Base-by-base conservation (phyloP, 1,140 invertebrate genomes). In the Cotesia typhae region DNA sequence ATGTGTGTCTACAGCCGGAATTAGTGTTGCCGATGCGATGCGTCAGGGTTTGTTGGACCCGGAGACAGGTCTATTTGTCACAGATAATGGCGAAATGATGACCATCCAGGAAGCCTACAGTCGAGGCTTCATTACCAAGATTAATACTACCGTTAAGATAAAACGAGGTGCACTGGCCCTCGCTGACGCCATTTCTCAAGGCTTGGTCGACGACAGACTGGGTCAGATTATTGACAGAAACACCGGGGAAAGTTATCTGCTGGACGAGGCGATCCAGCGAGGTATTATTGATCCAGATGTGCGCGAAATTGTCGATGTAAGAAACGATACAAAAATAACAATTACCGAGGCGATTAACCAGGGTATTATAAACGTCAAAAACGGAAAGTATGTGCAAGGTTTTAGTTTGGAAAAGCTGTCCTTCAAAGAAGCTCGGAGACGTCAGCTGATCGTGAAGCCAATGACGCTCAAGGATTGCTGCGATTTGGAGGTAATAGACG, bases 391-490 rank as follows among this genome's bases (percentile, higher is more conserved):
- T 80, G 83, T 94, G 69, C 92, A 97, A 78, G 90, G 89, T 76
- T 80, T 91, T 59, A 92, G 90, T 55, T 90, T 92, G 82, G 92
- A 94, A 82, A 93, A 92, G 81, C 79, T 97, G 41, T 88, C 91
- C 41, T 91, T 97, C 57, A 89, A 90, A 74, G 93, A 96, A 82
- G 97, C 97, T 47, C 89, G 92, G 70, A 90, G 91, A 74, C 89
- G 93, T 69, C 90, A 92, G 64, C 87, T 95, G 38, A 94, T 99
- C 72, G 89, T 92, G 20, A 96, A 95, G 87, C 96, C 96, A 0
- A 90, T 96, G 87, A 96, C 95, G 5, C 87, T 99, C 4, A 95
- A 96, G 86, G 96, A 98, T 78, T 91, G 93, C 72, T 90, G 91
- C 78, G 94, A 96, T 82, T 88, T 93, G 76, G 92, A 94, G 76